Conservation (phyloP, 2,797 vertebrate species). For the Rhabdomys pumilio region DNA sequence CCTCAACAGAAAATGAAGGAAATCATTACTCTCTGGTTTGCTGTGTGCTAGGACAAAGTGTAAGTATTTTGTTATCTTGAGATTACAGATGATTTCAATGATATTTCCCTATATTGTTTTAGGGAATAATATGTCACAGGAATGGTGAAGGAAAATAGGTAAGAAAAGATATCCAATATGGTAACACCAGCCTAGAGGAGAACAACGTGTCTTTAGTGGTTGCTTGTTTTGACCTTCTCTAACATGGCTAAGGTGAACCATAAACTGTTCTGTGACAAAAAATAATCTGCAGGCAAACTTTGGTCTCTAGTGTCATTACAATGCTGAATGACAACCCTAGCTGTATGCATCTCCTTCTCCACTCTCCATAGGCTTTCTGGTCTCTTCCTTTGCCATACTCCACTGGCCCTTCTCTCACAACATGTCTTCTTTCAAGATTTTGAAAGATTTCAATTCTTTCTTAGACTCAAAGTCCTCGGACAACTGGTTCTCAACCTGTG, state of each 20-base stretch:
- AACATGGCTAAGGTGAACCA: not conserved
- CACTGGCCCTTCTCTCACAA: not conserved
- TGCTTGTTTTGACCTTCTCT: not conserved
- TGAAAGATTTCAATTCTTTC: not conserved
- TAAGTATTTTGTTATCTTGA: not conserved
- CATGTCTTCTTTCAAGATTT: not conserved
- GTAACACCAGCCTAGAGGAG: not conserved
- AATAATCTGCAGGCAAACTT: not conserved
- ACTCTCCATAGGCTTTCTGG: not conserved
- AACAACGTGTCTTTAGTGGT: not conserved
- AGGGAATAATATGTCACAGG: not conserved
- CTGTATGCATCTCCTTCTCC: rapidly evolving
- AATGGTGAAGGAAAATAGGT: not conserved
- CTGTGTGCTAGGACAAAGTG: not conserved
- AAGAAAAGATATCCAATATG: too few species aligned
- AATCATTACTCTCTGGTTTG: not conserved
- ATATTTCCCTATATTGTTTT: not conserved
- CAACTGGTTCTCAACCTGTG: not conserved
- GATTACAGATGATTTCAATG: not conserved
- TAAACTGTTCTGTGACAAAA: not conserved
- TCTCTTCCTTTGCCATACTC: not conserved
- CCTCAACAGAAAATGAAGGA: not conserved
- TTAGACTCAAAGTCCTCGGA: not conserved
- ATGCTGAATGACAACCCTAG: too few species aligned
- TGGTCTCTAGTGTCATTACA: not conserved